A percentile compares a stretch with the other conserved stretches of the same genome.
These are phyloP conservation scores for Perca schrenkii DNA, from an alignment of 2,113 vertebrate genomes.

Conservation along the genomic window DNA sequence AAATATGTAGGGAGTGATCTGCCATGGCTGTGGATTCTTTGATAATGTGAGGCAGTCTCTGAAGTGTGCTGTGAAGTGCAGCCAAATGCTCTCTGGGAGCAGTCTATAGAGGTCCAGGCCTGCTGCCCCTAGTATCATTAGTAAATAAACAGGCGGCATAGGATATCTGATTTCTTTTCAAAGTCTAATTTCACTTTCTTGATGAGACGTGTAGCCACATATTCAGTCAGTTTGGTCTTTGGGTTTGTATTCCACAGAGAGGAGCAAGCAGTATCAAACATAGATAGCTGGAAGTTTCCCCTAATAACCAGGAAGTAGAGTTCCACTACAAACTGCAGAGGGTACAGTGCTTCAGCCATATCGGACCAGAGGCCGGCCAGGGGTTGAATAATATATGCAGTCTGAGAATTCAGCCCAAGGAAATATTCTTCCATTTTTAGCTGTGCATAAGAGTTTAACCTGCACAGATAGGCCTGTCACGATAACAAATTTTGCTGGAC, in stretches of 20 bases:
- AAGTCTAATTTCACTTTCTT: slow-evolving; percentile 38
- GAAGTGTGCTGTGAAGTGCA: slow-evolving; percentile 44
- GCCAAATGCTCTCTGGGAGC: slow-evolving; percentile 40
- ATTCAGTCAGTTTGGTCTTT: slow-evolving; percentile 54
- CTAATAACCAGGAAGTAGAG: slow-evolving; percentile 13
- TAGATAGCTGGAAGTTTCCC: not conserved
- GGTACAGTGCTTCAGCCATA: not conserved
- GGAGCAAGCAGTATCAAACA: slow-evolving; percentile 11
- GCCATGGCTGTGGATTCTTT: slow-evolving; percentile 41
- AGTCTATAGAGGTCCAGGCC: not conserved
- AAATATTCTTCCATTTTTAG: slow-evolving; percentile 11
- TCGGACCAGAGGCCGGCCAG: slow-evolving; percentile 5
- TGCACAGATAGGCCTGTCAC: no score
- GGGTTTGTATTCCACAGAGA: slow-evolving; percentile 33
- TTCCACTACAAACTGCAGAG: slow-evolving; percentile 26
- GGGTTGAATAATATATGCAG: slow-evolving; percentile 29
- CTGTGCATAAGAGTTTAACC: not conserved
- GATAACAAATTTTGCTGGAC: no score
- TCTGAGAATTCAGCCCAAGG: slow-evolving; percentile 12
- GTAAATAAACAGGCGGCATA: slow-evolving; percentile 54
- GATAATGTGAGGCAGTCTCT: slow-evolving; percentile 35
- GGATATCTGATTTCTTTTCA: slow-evolving; percentile 29
- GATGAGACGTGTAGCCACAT: slow-evolving; percentile 33
- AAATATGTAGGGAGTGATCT: slow-evolving; percentile 48
- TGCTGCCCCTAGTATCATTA: not conserved